Conservation (phyloP, 1,140 invertebrate species). For the Drosophila sturtevanti region DNA sequence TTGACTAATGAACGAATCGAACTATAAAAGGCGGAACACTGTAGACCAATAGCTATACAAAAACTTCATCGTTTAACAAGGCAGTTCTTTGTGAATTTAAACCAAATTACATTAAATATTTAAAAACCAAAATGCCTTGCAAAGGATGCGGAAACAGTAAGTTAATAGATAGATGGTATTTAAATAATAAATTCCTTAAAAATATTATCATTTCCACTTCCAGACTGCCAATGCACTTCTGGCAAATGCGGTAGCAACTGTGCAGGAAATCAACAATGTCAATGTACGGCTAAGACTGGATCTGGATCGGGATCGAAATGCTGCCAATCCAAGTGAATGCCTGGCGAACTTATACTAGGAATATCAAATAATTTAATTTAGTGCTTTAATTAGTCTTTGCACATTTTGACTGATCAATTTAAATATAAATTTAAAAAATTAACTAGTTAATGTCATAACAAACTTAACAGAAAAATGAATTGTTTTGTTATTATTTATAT, state of each 20-base stretch:
- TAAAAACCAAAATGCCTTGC: conserved; percentile 58
- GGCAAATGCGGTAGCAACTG: conserved; percentile 63
- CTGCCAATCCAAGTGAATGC: conserved; percentile 57
- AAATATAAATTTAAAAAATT: background rate
- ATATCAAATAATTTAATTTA: background rate
- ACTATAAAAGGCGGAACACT: conserved; percentile 38
- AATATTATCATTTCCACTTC: background rate
- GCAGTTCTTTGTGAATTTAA: background rate
- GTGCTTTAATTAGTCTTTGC: background rate
- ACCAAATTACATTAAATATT: background rate
- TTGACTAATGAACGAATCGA: background rate
- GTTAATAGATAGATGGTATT: no score
- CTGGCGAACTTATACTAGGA: background rate
- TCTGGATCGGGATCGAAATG: conserved; percentile 33
- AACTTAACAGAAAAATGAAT: background rate
- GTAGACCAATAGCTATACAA: conserved; percentile 6
- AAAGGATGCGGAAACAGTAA: conserved; percentile 73
- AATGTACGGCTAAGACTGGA: conserved; percentile 47
- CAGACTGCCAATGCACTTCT: conserved; percentile 68
- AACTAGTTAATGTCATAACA: conserved; percentile 4
- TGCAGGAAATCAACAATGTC: conserved; percentile 58
- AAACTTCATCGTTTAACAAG: conserved; percentile 10
- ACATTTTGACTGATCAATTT: conserved; percentile 24
- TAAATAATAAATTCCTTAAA: background rate
- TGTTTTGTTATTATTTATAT: background rate